phyloP scores from a whole-genome alignment of 1,140 invertebrate species.

The Trachymyrmex cornetzi region DNA sequence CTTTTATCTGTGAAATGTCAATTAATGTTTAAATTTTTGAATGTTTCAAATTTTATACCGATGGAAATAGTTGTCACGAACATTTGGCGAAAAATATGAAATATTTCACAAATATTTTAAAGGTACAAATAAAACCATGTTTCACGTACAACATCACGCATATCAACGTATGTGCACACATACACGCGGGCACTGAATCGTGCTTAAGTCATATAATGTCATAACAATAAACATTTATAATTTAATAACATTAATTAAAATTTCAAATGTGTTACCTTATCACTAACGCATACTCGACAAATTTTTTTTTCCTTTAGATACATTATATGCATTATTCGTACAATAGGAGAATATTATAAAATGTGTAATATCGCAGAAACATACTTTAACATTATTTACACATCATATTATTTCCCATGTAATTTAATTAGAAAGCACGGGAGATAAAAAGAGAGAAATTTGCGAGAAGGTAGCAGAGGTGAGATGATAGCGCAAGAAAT shows the following conservation, averaged over 20 bases:
- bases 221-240: neutral
- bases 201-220: neutral
- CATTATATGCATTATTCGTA: neutral
- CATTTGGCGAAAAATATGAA: conserved; percentile 2
- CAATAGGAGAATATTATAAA: neutral
- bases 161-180: neutral
- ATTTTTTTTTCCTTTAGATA: no score
- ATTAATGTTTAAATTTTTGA: conserved; percentile 16
- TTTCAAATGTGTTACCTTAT: neutral
- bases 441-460: conserved; percentile 22
- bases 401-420: neutral
- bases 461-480: conserved; percentile 1
- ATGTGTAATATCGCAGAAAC: neutral
- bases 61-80: conserved; percentile 13
- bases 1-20: neutral
- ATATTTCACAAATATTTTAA: conserved; percentile 22
- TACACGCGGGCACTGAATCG: no score
- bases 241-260: conserved; percentile 2
- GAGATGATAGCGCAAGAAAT: conserved; percentile 44
- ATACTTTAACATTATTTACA: conserved; percentile 7
- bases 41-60: neutral
- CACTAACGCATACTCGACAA: neutral
- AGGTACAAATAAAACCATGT: neutral
- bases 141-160: neutral
- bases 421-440: conserved; percentile 29